Percentiles rank a stretch among this genome's conserved stretches.
These are phyloP conservation scores for Eutolmus rufibarbis DNA, from an alignment of 2,888 invertebrate genomes.

Conservation along the genomic window DNA sequence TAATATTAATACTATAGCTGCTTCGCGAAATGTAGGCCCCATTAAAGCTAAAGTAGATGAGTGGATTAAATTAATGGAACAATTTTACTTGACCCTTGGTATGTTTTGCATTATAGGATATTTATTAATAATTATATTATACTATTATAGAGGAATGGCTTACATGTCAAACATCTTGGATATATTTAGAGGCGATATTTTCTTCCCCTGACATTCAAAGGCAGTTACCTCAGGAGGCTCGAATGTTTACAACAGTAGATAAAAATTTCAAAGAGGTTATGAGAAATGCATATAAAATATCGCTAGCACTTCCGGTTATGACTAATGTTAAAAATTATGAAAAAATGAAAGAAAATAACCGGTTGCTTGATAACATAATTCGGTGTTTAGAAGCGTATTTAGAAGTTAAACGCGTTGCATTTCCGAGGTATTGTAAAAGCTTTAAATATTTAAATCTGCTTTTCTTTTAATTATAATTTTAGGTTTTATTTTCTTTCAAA, in stretches of 20 bases:
- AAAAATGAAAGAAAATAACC: constrained; percentile 75
- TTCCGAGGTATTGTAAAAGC: constrained; percentile 69
- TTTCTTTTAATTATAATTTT: neutral
- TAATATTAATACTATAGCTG: constrained; percentile 84
- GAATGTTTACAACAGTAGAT: constrained; percentile 84
- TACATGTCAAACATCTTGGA: constrained; percentile 90
- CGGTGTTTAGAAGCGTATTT: constrained; percentile 89
- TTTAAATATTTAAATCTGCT: neutral
- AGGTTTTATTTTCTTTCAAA: constrained; percentile 88
- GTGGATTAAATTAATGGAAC: constrained; percentile 78
- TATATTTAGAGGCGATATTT: constrained; percentile 93
- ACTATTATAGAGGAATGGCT: constrained; percentile 79
- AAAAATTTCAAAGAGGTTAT: constrained; percentile 91
- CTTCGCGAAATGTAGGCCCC: constrained; percentile 85
- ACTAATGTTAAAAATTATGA: constrained; percentile 76
- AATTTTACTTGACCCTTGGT: constrained; percentile 85
- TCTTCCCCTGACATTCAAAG: constrained; percentile 93
- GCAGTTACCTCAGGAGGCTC: constrained; percentile 89
- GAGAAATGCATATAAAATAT: constrained; percentile 80
- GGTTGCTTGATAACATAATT: constrained; percentile 84
- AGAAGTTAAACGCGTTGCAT: constrained; percentile 86
- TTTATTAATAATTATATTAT: neutral
- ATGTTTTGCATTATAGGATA: constrained; percentile 50
- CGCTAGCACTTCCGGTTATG: constrained; percentile 82
- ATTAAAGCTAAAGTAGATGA: constrained; percentile 83